Percentiles rank a stretch among this genome's conserved stretches.
These are phyloP conservation scores for Lucilia sericata DNA, from an alignment of 1,140 invertebrate genomes.

Conservation along the genomic window DNA sequence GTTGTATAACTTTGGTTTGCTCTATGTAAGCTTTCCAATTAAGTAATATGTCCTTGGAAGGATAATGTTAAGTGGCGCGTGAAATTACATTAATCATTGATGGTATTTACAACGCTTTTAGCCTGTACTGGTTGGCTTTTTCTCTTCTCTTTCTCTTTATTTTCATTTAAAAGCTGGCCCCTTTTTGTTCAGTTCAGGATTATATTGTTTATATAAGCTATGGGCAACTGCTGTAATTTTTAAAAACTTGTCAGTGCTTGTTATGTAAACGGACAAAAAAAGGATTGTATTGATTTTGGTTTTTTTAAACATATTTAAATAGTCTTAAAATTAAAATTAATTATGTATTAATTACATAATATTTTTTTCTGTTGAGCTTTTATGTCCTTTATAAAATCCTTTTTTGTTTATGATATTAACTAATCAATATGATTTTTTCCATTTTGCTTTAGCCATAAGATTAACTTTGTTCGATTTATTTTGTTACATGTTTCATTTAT, in stretches of 20 bases:
- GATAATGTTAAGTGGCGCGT: constrained; percentile 67
- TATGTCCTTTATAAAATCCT: background rate
- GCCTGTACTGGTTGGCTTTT: background rate
- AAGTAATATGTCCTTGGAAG: constrained; percentile 67
- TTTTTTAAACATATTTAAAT: background rate
- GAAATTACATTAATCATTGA: constrained; percentile 68
- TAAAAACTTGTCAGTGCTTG: background rate
- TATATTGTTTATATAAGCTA: background rate
- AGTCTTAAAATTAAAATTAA: constrained; percentile 31
- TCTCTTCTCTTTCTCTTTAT: background rate
- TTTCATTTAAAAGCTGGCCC: background rate
- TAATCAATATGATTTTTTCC: background rate
- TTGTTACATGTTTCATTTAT: constrained; percentile 29
- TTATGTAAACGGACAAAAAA: background rate
- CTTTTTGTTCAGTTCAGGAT: background rate
- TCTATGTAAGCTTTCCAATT: constrained; percentile 56
- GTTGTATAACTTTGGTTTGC: background rate
- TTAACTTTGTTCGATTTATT: background rate
- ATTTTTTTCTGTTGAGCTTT: background rate
- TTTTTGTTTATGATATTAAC: background rate
- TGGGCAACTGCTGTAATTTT: background rate
- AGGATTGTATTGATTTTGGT: background rate
- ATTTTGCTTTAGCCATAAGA: background rate
- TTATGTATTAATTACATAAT: constrained; percentile 35
- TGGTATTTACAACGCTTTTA: constrained; percentile 56